Base-by-base conservation (phyloP, 2,888 invertebrate genomes). In the Drosophila neotestacea region DNA sequence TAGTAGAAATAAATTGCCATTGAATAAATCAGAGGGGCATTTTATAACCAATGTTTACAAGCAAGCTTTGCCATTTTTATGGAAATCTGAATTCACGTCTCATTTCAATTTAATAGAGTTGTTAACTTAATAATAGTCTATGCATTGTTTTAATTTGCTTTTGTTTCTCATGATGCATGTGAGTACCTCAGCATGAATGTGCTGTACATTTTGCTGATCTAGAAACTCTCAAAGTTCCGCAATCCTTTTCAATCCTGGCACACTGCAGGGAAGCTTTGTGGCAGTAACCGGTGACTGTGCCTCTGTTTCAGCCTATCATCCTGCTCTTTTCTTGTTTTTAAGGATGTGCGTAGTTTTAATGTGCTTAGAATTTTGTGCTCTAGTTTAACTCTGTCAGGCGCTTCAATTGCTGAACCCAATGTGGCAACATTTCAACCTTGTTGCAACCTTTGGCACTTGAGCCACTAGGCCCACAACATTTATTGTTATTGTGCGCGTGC, bases 351-450 rank as follows among this genome's bases (percentile, higher is more conserved):
- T 69, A 63, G 79, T 66, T 70, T 66, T 81, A 81, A 80, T 75
- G 81, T 81, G 73, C 64, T 74, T 72, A 67, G 72, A 78, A 88
- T 86, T 86, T 80, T 84, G 84, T 88, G 84, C 81, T 80, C 70
- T 61, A 79, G 79, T 80, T 84, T 54, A 70, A 60, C 58, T 56
- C 64, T 61, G 62, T 39, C 56, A 32, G 36, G 36, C 71, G 64
- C 78, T 79, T 81, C 66, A 74, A 76, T 67, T 44, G 16, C 34
- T 67, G 13, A 47, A 38, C 32, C 34, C 39, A 47, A 28, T 6
- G 36, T 47, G 36, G 55, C 13, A 36, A 28, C 36, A 28, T 46
- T 36, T 28, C 27, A 55, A 27, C 42, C 55, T 44, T 55, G 42
- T 42, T 39, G 4, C 38, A 68, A 51, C 60, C 44, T 32, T 48